A percentile compares a stretch with the other conserved stretches of the same genome.
Conservation (phyloP, 2,797 vertebrate species). For the Pseudocheirus occidentalis region DNA sequence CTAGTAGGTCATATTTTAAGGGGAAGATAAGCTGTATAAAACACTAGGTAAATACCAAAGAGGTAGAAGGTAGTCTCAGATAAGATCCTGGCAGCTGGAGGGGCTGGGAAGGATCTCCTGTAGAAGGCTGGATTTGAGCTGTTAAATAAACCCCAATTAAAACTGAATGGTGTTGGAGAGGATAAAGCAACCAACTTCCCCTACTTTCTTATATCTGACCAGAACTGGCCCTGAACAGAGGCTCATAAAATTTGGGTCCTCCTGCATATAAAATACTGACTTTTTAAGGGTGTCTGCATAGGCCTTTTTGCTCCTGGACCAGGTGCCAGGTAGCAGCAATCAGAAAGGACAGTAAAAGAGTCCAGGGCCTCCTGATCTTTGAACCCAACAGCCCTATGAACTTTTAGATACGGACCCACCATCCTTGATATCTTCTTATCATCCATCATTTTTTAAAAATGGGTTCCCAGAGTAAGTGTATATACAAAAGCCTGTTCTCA, state of each 20-base stretch:
- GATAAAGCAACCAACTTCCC: background rate
- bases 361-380: background rate
- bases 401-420: constrained; percentile 20
- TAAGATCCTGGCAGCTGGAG: background rate
- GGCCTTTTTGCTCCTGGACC: background rate
- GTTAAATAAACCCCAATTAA: constrained; percentile 43
- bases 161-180: background rate
- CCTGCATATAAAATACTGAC: background rate
- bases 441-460: background rate
- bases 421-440: background rate
- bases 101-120: background rate
- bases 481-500: constrained; percentile 12
- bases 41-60: background rate
- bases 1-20: background rate
- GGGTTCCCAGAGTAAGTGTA: background rate
- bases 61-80: background rate
- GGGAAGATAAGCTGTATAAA: background rate
- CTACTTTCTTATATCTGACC: background rate
- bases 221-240: constrained; percentile 33
- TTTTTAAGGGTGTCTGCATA: constrained; percentile 32
- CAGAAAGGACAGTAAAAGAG: background rate
- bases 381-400: background rate
- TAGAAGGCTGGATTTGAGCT: background rate
- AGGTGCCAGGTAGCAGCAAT: background rate
- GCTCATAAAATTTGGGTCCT: constrained; percentile 23